These are phyloP conservation scores for Neosilurus hyrtlii DNA, from an alignment of 2,797 vertebrate genomes.

Conservation along the genomic window DNA sequence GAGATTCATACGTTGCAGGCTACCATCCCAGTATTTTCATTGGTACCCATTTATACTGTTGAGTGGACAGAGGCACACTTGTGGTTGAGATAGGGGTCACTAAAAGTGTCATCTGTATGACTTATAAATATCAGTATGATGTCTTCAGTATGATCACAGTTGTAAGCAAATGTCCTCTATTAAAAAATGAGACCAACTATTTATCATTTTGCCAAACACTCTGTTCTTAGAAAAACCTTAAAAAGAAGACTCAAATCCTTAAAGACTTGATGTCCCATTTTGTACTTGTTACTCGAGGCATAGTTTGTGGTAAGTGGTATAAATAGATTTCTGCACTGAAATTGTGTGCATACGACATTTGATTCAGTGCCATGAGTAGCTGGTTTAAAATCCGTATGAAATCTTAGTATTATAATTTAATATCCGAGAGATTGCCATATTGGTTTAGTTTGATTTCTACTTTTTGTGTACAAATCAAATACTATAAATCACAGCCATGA, in stretches of 20 bases:
- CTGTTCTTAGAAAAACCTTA: background rate
- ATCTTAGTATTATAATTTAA: background rate
- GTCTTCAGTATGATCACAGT: background rate
- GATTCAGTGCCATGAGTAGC: slow-evolving; percentile 7
- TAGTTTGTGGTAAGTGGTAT: background rate
- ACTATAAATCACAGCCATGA: background rate
- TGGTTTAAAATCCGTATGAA: background rate
- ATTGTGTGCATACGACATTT: background rate
- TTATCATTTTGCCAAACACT: background rate
- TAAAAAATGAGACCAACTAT: slow-evolving; percentile 1
- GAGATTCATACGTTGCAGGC: too few relatives aligned
- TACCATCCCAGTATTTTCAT: too few relatives aligned
- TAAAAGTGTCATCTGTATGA: background rate
- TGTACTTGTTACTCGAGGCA: background rate
- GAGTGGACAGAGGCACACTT: too few relatives aligned
- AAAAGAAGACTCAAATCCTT: background rate
- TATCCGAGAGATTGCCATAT: background rate
- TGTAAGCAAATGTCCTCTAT: background rate
- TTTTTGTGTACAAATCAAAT: background rate
- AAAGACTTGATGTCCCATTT: background rate
- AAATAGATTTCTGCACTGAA: slow-evolving; percentile 5
- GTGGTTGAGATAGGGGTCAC: background rate
- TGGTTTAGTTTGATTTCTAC: background rate
- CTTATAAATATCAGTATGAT: background rate
- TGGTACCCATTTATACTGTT: too few relatives aligned